Base-by-base conservation (phyloP, 2,113 vertebrate species). In the Rostratula benghalensis region DNA sequence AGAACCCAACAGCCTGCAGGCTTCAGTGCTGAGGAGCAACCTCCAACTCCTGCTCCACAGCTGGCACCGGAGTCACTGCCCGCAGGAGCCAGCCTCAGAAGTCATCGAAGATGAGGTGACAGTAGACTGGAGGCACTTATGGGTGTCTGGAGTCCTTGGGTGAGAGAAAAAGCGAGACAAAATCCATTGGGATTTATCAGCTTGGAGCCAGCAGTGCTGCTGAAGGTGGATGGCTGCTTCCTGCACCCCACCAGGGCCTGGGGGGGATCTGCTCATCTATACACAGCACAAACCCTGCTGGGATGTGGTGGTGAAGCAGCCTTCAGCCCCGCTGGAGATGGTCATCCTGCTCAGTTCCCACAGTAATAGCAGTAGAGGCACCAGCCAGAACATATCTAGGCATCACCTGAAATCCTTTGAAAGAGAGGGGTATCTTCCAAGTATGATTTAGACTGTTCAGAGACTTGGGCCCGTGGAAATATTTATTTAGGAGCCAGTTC, bases 401-500 rank as follows among this genome's bases (percentile, higher is more conserved):
- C 25, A 35, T 53, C 46, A 43, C 73, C 65, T 20, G 45, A 59
- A 78, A 41, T 30, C 39, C 53, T 83, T 27, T 46, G 51, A 54
- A 41, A 33, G 71, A 68, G 70, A 50, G 9, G 4, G 37, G 5
- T 41, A 80, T 68, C 80, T 91, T 71, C 83, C 57, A 59, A 63
- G 67, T 13, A 24, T 35, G 48, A 83, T n/a, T 76, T 76, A 76
- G 67, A 48, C 61, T 46, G 48, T 41, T 80, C 53, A 89, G n/a
- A 50, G 48, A n/a, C 28, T n/a, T 37, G 31, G 22, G 10, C 69
- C 30, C 30, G 39, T 18, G 48, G 25, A 76, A 94, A 50, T 90
- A 71, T 23, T 95, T 82, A 30, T 81, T 92, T 63, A 88, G 56
- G 79, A 94, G 51, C 28, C 53, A 27, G n/a, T 39, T 46, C 31